These are phyloP conservation scores for Hirudinaria manillensis DNA, from an alignment of 2,888 invertebrate genomes.

Conservation along the genomic window DNA sequence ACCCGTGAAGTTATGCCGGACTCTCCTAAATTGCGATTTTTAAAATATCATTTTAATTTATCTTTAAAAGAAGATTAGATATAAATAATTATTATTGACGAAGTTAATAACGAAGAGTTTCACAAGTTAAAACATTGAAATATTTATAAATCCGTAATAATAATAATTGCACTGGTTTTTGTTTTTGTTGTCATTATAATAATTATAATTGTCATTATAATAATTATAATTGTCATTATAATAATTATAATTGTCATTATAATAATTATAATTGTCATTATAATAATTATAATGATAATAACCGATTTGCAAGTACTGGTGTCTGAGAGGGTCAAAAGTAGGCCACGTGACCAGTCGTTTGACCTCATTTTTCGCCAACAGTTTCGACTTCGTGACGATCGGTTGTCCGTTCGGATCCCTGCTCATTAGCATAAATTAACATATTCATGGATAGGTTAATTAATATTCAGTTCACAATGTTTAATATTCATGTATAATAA, in stretches of 20 bases:
- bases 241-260: constrained; percentile 6
- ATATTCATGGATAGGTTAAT: no score
- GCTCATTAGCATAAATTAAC: not conserved
- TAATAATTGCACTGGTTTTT: no score
- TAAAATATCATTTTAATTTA: no score
- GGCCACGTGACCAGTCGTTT: constrained; percentile 13
- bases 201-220: not conserved
- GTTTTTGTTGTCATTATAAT: not conserved
- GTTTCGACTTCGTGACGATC: not conserved
- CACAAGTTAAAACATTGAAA: no score
- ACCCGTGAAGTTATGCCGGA: constrained; percentile 48
- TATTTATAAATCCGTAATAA: no score
- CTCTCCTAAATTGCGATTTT: not conserved
- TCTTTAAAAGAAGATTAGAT: not conserved
- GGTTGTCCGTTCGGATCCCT: constrained; percentile 21
- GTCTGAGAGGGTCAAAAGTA: constrained; percentile 10
- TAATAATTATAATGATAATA: not conserved
- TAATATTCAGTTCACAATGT: no score
- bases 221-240: not conserved
- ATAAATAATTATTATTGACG: not conserved
- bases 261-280: not conserved
- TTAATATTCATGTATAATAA: no score
- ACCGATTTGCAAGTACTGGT: constrained; percentile 24
- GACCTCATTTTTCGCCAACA: not conserved
- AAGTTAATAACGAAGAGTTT: no score